These are phyloP conservation scores for Myotis pilosus DNA, from an alignment of 2,797 vertebrate genomes.

Conservation along the genomic window DNA sequence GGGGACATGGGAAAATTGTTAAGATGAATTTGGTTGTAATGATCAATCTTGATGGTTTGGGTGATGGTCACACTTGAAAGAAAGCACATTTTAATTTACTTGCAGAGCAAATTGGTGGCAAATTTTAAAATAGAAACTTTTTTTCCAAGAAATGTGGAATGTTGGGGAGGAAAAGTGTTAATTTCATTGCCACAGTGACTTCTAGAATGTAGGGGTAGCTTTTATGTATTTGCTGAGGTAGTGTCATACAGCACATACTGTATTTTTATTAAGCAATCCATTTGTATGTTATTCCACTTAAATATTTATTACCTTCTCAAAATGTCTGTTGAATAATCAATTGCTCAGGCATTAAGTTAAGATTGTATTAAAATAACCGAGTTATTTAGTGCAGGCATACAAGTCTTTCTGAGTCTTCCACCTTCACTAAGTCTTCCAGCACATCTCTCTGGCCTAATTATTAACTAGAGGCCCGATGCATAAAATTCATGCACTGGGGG, in stretches of 20 bases:
- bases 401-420: constrained; percentile 1
- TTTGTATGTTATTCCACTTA: constrained; percentile 9
- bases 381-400: background rate
- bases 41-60: background rate
- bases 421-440: background rate
- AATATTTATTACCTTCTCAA: constrained; percentile 6
- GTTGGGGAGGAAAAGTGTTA: background rate
- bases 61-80: background rate
- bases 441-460: background rate
- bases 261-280: constrained; percentile 16
- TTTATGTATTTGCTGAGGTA: constrained; percentile 19
- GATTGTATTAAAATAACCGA: background rate
- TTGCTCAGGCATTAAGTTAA: background rate
- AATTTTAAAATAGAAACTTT: background rate
- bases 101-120: background rate
- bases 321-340: background rate
- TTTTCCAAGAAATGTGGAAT: background rate
- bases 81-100: background rate
- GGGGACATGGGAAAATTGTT: background rate
- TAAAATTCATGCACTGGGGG: too few relatives aligned
- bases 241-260: background rate
- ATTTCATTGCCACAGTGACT: background rate
- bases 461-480: too few relatives aligned
- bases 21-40: background rate
- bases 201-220: background rate